Percentiles rank a stretch among this genome's conserved stretches.
Conservation (phyloP, 2,797 vertebrate species). For the Pelobates cultripes region DNA sequence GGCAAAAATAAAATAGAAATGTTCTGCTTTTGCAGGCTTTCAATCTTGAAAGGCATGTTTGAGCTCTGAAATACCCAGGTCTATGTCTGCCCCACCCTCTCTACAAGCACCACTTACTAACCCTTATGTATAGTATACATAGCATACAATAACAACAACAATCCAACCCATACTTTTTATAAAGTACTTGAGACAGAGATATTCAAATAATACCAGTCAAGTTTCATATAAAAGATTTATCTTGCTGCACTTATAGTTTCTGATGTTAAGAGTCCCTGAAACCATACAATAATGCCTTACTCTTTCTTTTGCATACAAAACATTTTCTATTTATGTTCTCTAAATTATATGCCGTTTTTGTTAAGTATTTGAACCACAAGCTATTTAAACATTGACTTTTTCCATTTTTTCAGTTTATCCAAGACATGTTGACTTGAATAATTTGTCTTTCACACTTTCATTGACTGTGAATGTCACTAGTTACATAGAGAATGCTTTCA, state of each 20-base stretch:
- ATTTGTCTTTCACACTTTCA: constrained; percentile 56
- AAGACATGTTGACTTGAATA: constrained; percentile 38
- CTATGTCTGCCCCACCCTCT: no score
- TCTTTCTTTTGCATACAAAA: constrained; percentile 33
- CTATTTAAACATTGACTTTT: constrained; percentile 47
- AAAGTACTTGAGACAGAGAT: no score
- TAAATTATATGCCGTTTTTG: constrained; percentile 28
- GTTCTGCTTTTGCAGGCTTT: no score
- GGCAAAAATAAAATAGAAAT: no score
- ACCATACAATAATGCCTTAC: neutral
- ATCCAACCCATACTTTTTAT: no score
- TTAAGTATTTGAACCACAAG: constrained; percentile 20
- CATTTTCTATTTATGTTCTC: constrained; percentile 7
- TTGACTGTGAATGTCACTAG: constrained; percentile 53
- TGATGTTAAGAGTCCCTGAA: neutral
- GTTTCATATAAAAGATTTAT: neutral
- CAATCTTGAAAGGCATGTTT: no score
- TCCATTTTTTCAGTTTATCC: constrained; percentile 34
- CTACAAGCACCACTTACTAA: no score
- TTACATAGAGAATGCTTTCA: constrained; percentile 37
- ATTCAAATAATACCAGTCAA: no score
- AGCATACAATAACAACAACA: no score
- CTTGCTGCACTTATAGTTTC: neutral
- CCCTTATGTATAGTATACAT: no score
- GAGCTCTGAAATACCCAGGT: no score